Base-by-base conservation (phyloP, 2,888 invertebrate species). In the Acanthosepion pharaonis region DNA sequence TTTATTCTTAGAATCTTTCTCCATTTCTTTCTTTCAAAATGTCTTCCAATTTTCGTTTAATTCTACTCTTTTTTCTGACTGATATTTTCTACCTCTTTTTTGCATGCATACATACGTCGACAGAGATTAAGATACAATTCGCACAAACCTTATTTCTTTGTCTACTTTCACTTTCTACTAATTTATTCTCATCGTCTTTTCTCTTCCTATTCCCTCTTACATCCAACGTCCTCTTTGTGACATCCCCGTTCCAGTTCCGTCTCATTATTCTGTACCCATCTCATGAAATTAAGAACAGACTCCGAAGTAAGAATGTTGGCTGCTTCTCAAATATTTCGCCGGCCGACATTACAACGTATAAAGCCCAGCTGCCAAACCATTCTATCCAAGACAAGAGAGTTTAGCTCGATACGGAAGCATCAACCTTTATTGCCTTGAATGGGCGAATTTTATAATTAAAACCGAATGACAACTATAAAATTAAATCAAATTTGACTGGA, bases 371-470 rank as follows among this genome's bases (percentile, higher is more conserved):
- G 78, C 78, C 78, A 78, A 78, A 11, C n/a, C 78, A 78, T 78
- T 78, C 78, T n/a, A n/a, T 78, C 8, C n/a, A 78, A 78, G 78
- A 33, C n/a, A n/a, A 78, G 78, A 28, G 9, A n/a, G 78, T n/a
- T 78, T 78, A 33, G n/a, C 78, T 33, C 78, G n/a, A 78, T 78
- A 33, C 78, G 78, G 78, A 78, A 78, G 78, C 78, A 33, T 78
- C 78, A 78, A 78, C 78, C 78, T 78, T 78, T 78, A 78, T 78
- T 78, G 78, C 78, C 18, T 78, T 78, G 78, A 78, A 78, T 78
- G n/a, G 78, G n/a, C 78, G 78, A 78, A 78, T 78, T 78, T 78
- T n/a, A 78, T 78, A 78, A 78, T 78, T 78, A 78, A 78, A 78
- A 78, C n/a, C 78, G 78, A 78, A 78, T 78, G 78, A 78, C 78